Evolutionary conservation across 2,888 invertebrate genomes (phyloP), one percentile per base, ranked within the genome.

Genomic region (Syrphus vitripennis): DNA sequence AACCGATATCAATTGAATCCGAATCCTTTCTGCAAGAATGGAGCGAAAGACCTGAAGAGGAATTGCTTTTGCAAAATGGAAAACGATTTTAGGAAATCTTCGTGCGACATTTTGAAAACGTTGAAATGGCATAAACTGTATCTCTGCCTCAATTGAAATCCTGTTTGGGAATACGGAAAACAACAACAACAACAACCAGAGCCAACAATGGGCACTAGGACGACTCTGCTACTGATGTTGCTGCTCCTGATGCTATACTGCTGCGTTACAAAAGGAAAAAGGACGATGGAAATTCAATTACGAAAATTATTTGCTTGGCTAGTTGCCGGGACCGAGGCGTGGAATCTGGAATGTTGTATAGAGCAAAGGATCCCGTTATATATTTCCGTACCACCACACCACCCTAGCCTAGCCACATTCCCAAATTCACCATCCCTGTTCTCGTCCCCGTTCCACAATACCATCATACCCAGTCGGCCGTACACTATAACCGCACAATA

Each of bases 251-350:
- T 57, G 50, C 42, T 24, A 34, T 61, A 29, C 24, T 74, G 50
- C 37, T 57, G 76, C 74, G 59, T 74, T 75, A 80, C 78, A 83
- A 87, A 83, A 72, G 75, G 67, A 82, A 78, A 87, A 87, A 87
- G 81, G 74, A 87, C 78, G 82, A 87, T 88, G 82, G 88, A 88
- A 88, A 88, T 88, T 88, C 88, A 88, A 88, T 88, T 88, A 88
- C 88, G 87, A 87, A 88, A 88, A 88, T 88, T 88, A 88, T 88
- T 88, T 88, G 88, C 88, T 88, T 87, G 88, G 88, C 88, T 88
- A 83, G 87, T 84, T 82, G 87, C 80, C 87, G 87, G 29, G 26
- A 37, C 63, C 10, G 31, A 55, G 50, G 55, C 29, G 21, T 29
- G 59, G 48, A 59, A 75, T 57, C 29, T 29, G 80, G 57, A 59